Conservation (phyloP, 2,113 vertebrate species). For the Thunnus maccoyii region DNA sequence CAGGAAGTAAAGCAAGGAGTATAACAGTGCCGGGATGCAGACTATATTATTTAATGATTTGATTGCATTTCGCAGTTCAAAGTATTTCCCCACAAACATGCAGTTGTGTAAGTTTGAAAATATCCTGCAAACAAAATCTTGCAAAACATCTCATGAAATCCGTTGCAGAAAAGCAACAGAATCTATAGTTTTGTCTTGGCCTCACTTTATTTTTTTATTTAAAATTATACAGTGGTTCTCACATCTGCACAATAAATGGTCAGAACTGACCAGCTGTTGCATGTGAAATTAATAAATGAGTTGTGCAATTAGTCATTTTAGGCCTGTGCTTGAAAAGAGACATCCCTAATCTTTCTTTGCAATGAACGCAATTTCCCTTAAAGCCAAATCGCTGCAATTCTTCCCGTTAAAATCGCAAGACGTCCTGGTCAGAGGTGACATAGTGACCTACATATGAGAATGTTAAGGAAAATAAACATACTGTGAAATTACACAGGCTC, state of each 20-base stretch:
- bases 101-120: conserved; percentile 19
- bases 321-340: background rate
- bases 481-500: background rate
- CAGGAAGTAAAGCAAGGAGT: background rate
- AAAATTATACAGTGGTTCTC: background rate
- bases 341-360: background rate
- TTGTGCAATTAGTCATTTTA: background rate
- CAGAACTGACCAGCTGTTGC: background rate
- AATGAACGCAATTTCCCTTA: background rate
- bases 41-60: conserved; percentile 13
- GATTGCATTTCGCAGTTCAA: background rate
- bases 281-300: too few species aligned
- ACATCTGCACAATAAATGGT: background rate
- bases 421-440: background rate
- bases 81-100: conserved; percentile 6
- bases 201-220: background rate
- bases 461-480: background rate
- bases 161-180: background rate
- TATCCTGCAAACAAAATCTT: conserved; percentile 9
- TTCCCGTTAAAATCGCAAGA: background rate
- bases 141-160: conserved; percentile 17
- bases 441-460: conserved; percentile 16
- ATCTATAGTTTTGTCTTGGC: background rate
- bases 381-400: background rate
- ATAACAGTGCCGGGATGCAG: background rate